These are phyloP conservation scores for Gallinago solitaria DNA, from an alignment of 2,797 vertebrate genomes.

Conservation along the genomic window DNA sequence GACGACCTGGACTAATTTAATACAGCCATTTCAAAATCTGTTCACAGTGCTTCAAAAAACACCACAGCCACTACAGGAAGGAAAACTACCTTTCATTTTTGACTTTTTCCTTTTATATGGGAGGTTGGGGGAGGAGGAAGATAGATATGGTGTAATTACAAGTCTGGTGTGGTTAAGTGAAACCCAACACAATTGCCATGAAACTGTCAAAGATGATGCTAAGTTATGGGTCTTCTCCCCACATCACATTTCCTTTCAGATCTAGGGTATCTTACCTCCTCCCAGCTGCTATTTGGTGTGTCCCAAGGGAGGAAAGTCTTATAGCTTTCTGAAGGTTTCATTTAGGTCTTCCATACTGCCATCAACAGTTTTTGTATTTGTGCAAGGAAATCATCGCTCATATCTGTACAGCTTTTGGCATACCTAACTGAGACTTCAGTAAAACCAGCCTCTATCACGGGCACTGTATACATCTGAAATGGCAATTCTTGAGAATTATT, in stretches of 20 bases:
- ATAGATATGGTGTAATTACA: background rate
- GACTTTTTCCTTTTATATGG: background rate
- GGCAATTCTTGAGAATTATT: background rate
- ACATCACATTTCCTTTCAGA: background rate
- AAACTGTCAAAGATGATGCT: background rate
- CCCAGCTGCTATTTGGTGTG: background rate
- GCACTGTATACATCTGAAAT: background rate
- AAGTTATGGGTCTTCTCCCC: background rate
- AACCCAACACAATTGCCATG: background rate
- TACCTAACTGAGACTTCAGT: background rate
- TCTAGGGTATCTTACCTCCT: background rate
- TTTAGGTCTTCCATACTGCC: background rate
- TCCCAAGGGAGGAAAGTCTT: background rate
- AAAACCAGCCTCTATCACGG: background rate
- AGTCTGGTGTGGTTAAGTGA: background rate
- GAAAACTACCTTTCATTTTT: background rate
- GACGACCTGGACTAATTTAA: background rate
- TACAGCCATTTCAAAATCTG: background rate
- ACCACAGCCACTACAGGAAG: background rate
- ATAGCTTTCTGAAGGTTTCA: background rate
- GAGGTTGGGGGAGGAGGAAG: accelerated
- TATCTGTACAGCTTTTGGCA: background rate
- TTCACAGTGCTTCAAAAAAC: background rate
- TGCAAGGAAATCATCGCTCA: background rate
- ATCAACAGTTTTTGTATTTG: background rate